Conservation (phyloP, 2,797 vertebrate genomes). For the Acridotheres tristis region DNA sequence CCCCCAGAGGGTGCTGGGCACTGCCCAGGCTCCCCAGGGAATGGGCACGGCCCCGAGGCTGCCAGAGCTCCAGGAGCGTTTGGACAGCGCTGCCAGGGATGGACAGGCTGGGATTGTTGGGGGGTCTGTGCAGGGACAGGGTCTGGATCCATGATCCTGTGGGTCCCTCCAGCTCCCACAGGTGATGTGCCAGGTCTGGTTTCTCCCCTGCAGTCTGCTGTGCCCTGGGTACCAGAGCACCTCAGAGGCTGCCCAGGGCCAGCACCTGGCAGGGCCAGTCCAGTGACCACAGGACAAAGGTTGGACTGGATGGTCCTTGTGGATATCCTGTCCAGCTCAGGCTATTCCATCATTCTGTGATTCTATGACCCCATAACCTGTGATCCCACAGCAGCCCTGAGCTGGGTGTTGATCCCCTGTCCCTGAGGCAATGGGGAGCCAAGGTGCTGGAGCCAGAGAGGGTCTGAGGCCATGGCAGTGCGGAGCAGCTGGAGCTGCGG, state of each 20-base stretch:
- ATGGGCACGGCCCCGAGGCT: neutral
- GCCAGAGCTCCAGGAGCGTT: neutral
- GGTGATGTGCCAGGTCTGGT: no score
- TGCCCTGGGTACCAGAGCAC: no score
- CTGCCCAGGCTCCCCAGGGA: neutral
- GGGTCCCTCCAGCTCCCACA: no score
- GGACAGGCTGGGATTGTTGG: neutral
- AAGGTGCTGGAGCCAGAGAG: neutral
- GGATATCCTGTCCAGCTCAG: neutral
- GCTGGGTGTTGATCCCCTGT: neutral
- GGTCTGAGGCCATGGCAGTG: accelerated
- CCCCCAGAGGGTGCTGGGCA: neutral
- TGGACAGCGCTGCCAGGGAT: neutral
- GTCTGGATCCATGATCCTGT: no score
- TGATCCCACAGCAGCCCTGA: neutral
- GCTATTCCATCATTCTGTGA: neutral
- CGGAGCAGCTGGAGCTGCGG: neutral
- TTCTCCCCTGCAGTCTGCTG: no score
- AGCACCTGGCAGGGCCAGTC: no score
- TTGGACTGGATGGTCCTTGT: no score
- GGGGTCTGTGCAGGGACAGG: neutral
- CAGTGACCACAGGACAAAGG: no score
- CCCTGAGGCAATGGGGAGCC: neutral
- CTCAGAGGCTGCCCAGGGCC: no score
- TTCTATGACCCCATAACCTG: neutral